These are phyloP conservation scores for Pachyramphus minor DNA, from an alignment of 2,113 vertebrate genomes.

Conservation along the genomic window DNA sequence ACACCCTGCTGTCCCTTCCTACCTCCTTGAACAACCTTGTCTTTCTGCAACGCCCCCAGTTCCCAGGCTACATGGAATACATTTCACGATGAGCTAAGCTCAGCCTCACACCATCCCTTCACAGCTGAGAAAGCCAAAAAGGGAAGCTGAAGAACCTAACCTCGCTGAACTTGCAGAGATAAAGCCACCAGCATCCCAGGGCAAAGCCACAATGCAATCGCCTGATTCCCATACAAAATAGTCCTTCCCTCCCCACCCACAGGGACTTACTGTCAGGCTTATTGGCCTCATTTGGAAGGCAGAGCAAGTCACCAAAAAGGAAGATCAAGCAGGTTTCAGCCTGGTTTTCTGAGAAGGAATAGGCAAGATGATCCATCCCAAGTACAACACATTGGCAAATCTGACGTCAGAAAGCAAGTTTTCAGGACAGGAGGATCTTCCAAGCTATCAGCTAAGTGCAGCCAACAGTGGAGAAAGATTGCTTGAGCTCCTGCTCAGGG, in stretches of 20 bases:
- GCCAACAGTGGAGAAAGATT: background rate
- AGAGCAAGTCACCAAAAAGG: background rate
- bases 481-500: background rate
- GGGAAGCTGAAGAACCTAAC: conserved; percentile 23
- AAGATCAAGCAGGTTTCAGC: background rate
- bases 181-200: background rate
- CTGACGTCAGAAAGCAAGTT: background rate
- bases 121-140: conserved; percentile 8
- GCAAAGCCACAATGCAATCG: background rate
- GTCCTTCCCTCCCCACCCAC: background rate
- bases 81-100: conserved; percentile 26
- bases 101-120: conserved; percentile 33
- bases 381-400: background rate
- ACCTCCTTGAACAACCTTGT: conserved; percentile 26
- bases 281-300: background rate
- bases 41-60: conserved; percentile 23
- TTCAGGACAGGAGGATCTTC: background rate
- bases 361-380: background rate
- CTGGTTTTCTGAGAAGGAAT: background rate
- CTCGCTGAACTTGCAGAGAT: background rate
- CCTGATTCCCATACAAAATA: background rate
- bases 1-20: background rate
- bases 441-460: background rate
- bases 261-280: background rate
- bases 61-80: background rate